phyloP scores from a whole-genome alignment of 2,888 invertebrate species.

The Latrodectus hesperus region DNA sequence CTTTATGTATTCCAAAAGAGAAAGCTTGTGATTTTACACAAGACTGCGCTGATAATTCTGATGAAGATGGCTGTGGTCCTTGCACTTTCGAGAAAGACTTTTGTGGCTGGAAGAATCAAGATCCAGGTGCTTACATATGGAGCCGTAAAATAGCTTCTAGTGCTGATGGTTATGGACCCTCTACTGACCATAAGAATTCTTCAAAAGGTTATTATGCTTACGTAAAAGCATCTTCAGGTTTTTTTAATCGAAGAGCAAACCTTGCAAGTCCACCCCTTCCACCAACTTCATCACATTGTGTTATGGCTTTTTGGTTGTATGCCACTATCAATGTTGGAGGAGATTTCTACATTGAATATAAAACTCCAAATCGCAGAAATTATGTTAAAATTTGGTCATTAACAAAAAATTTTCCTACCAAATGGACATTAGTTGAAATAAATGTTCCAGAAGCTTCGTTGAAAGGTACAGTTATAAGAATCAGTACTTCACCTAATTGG shows the following conservation, averaged over 20 bases:
- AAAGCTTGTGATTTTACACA: constrained; percentile 66
- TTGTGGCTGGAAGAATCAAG: constrained; percentile 68
- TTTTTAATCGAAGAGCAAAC: constrained; percentile 1
- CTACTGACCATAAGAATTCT: constrained; percentile 44
- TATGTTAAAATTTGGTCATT: constrained; percentile 6
- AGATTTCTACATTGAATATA: constrained; percentile 35
- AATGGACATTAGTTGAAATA: constrained; percentile 40
- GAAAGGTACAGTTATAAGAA: constrained; percentile 13
- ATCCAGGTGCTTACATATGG: constrained; percentile 43
- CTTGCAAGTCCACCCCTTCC: constrained; percentile 60
- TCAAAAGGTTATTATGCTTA: constrained; percentile 62
- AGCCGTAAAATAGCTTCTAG: constrained; percentile 4
- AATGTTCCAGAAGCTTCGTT: constrained; percentile 15
- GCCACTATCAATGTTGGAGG: background rate
- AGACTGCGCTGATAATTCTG: constrained; percentile 67
- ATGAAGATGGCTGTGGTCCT: constrained; percentile 68
- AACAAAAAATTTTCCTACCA: background rate
- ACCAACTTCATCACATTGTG: constrained; percentile 62
- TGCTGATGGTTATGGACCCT: constrained; percentile 25
- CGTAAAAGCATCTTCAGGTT: constrained; percentile 26
- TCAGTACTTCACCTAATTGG: constrained; percentile 17
- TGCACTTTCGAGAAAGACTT: constrained; percentile 67
- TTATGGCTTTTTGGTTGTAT: constrained; percentile 63
- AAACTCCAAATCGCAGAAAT: background rate
- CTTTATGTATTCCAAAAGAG: constrained; percentile 44